Evolutionary conservation across 2,797 vertebrate species (phyloP).

Genomic region (Intellagama lesueurii): DNA sequence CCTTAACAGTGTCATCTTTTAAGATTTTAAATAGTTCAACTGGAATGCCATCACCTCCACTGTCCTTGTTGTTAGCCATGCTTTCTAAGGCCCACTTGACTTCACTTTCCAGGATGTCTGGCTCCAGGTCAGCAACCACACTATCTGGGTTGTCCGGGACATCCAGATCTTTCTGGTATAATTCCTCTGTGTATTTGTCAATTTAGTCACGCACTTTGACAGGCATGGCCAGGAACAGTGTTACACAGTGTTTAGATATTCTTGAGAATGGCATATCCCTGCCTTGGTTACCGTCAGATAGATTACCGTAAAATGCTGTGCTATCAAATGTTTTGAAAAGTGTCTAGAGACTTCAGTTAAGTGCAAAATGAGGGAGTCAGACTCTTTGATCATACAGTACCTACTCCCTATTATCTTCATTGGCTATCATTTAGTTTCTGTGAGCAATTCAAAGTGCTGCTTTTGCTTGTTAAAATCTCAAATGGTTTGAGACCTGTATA

Average conservation of each 20-base stretch:
- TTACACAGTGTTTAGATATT: no score
- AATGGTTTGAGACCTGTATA: background rate
- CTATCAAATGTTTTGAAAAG: background rate
- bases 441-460: background rate
- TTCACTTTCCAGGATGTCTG: no score
- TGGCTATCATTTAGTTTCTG: background rate
- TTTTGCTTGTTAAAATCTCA: background rate
- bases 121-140: no score
- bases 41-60: no score
- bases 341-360: background rate
- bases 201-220: background rate
- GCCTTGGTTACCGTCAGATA: background rate
- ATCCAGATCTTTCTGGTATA: no score
- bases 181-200: no score
- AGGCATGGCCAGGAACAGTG: background rate
- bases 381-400: background rate
- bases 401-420: background rate
- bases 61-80: no score
- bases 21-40: no score
- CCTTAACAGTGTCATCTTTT: no score
- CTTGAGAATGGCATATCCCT: background rate
- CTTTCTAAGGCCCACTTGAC: no score
- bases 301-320: background rate
- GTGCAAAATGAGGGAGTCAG: background rate
- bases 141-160: no score